These are phyloP conservation scores for Zoanthus solanderi DNA, from an alignment of 92 coral and sea anemone species.

Conservation along the genomic window DNA sequence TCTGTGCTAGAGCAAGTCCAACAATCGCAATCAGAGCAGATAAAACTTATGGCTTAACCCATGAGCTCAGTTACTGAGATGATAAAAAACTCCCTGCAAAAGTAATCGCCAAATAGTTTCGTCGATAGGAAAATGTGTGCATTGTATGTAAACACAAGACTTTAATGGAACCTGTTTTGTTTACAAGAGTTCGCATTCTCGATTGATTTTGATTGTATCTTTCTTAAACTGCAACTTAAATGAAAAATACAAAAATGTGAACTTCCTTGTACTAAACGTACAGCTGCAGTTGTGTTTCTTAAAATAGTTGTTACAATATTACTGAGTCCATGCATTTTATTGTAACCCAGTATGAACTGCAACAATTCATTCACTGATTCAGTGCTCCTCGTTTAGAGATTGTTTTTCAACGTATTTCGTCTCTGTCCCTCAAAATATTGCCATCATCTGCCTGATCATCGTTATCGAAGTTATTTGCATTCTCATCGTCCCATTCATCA, in stretches of 20 bases:
- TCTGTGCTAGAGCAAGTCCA: slow-evolving; percentile 31
- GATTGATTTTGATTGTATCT: slow-evolving; percentile 3
- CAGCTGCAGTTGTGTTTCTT: slow-evolving; percentile 12
- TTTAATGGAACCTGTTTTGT: slow-evolving; percentile 13
- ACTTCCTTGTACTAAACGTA: slow-evolving; percentile 12
- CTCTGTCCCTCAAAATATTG: slow-evolving; percentile 23
- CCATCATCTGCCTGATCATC: slow-evolving; percentile 16
- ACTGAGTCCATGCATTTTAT: slow-evolving; percentile 12
- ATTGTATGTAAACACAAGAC: slow-evolving; percentile 19
- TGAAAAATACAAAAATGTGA: slow-evolving; percentile 10
- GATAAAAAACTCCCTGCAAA: slow-evolving; percentile 16
- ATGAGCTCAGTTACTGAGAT: slow-evolving; percentile 11
- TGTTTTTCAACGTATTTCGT: neutral
- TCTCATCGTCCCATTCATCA: slow-evolving; percentile 6
- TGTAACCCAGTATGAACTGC: slow-evolving; percentile 17
- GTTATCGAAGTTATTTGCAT: neutral
- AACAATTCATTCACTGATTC: neutral
- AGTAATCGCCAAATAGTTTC: neutral
- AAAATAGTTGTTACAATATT: slow-evolving; percentile 9
- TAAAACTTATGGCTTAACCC: neutral
- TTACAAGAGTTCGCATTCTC: slow-evolving; percentile 10
- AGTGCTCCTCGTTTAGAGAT: neutral
- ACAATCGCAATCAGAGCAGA: slow-evolving; percentile 10
- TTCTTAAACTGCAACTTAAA: slow-evolving; percentile 18
- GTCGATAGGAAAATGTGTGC: neutral